Base-by-base conservation (phyloP, 2,888 invertebrate genomes). In the Mesopsocus fuscifrons region DNA sequence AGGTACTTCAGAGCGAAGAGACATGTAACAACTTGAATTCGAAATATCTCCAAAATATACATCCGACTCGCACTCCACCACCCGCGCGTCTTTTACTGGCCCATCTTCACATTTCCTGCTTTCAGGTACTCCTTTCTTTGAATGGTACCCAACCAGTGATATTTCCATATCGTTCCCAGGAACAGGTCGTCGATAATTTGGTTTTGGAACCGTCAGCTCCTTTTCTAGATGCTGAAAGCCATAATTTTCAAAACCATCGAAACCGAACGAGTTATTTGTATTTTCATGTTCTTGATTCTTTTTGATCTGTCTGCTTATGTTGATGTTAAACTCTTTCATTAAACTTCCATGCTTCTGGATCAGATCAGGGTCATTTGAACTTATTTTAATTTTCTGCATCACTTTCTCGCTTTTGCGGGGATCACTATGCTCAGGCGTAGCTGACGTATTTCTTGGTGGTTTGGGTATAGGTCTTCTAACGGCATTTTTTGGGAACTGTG, bases 41-140 rank as follows among this genome's bases (percentile, higher is more conserved):
- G 83, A 83, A 0, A 83, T 84, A 51, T 85, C 84, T 0, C 83
- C 84, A 53, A 85, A 85, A 55, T 85, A 85, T 0, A 85, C 74
- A 56, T 85, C 85, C 0, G 82, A 82, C 54, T 84, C 84, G 0
- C 80, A 71, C 11, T 38, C 38, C 16, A 16, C 17, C 33, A 9
- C 5, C n/a, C 20, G 15, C 6, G 6, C 34, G 8, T 8, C 15
- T 34, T 15, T 17, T 17, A 11, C 15, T 49, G 69, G 65, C 50
- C 76, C 76, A 15, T 55, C 41, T 53, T 77, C 77, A 48, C 75
- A 76, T 55, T 81, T 53, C 72, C 74, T 45, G 76, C 62, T 52
- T 66, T 66, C 17, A 63, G 67, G 42, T 62, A 71, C 20, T 54
- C 64, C 55, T 57, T 67, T 51, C 35, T 59, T 46, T 50, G 57